phyloP scores from a whole-genome alignment of 2,888 invertebrate genomes.

The Neoscelio sp. region DNA sequence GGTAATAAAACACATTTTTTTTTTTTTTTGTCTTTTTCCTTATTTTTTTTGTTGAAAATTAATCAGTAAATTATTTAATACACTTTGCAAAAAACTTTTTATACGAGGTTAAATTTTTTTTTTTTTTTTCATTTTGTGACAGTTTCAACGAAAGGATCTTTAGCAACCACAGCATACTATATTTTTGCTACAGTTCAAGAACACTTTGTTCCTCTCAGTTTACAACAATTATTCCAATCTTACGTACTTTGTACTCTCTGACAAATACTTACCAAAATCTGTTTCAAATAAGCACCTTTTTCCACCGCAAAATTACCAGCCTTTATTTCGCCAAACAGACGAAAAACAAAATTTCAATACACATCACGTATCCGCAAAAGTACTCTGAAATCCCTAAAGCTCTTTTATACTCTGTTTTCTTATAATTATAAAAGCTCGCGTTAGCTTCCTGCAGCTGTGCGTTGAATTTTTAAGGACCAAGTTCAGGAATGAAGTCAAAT shows the following conservation, averaged over 20 bases:
- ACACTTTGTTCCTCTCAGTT: background rate
- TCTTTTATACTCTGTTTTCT: conserved; percentile 5
- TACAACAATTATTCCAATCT: conserved; percentile 1
- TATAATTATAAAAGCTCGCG: conserved; percentile 32
- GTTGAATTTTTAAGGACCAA: conserved; percentile 19
- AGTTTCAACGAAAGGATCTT: conserved; percentile 4
- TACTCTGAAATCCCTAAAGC: background rate
- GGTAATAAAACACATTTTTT: no score
- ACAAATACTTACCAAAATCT: conserved; percentile 24
- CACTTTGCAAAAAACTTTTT: no score
- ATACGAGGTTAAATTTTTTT: no score
- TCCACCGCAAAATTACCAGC: conserved; percentile 21
- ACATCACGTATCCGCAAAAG: conserved; percentile 13
- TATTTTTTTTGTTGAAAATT: no score
- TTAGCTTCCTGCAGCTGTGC: background rate
- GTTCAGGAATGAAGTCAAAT: conserved; percentile 16
- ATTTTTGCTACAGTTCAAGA: background rate
- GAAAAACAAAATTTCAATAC: conserved; percentile 29
- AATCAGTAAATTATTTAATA: no score
- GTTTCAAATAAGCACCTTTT: conserved; percentile 28
- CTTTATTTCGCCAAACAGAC: conserved; percentile 9
- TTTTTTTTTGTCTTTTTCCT: background rate
- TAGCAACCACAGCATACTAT: background rate
- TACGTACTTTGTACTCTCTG: conserved; percentile 21
- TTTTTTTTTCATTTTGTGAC: conserved; percentile 1